A percentile compares a stretch with the other conserved stretches of the same genome.
phyloP scores from a whole-genome alignment of 1,140 invertebrate genomes.

The Drosophila ficusphila region DNA sequence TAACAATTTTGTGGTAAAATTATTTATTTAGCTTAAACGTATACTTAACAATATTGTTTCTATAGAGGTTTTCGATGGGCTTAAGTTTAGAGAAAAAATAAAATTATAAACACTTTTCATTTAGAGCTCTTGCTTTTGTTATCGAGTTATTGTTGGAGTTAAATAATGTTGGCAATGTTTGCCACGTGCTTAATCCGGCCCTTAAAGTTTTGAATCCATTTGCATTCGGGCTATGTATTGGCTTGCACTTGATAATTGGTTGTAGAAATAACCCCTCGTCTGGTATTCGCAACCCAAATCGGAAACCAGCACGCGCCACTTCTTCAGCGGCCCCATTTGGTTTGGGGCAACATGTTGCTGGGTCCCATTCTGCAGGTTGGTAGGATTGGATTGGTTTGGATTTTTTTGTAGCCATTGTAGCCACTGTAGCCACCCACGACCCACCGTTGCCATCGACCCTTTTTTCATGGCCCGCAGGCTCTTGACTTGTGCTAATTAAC shows the following conservation, averaged over 20 bases:
- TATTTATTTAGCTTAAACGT: too few species aligned
- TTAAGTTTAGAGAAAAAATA: too few species aligned
- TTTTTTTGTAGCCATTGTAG: conserved; percentile 12
- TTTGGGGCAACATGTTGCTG: conserved; percentile 60
- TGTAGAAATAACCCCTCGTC: conserved; percentile 31
- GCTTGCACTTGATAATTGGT: conserved; percentile 50
- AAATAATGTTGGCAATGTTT: background rate
- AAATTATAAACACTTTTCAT: too few species aligned
- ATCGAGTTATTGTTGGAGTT: too few species aligned
- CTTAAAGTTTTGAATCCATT: conserved; percentile 10
- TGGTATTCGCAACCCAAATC: conserved; percentile 40
- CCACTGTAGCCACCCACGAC: conserved; percentile 16
- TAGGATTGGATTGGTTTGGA: background rate
- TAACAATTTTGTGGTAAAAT: background rate
- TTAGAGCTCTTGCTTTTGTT: too few species aligned
- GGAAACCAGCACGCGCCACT: conserved; percentile 45
- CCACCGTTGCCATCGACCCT: conserved; percentile 23
- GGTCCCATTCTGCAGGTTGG: conserved; percentile 19
- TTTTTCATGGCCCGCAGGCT: conserved; percentile 39
- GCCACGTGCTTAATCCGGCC: background rate
- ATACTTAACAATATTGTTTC: too few species aligned
- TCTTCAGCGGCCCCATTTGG: conserved; percentile 34
- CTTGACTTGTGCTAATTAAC: conserved; percentile 68
- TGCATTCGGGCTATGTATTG: conserved; percentile 10
- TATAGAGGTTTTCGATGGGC: too few species aligned